These are phyloP conservation scores for Esox lucius DNA, from an alignment of 2,797 vertebrate species.

Conservation along the genomic window DNA sequence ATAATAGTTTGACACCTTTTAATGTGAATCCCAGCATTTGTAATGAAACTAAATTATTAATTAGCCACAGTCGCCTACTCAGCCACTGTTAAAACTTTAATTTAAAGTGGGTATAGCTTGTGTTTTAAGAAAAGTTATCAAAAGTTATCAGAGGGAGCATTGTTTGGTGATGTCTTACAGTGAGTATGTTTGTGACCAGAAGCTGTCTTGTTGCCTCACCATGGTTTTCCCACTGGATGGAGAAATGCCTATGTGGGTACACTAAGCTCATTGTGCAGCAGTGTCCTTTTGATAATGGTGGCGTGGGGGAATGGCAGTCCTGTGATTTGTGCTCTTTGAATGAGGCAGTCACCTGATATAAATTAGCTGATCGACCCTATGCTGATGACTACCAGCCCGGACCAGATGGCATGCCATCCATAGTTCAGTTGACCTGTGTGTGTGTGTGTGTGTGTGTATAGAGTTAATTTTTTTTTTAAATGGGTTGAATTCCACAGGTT, in stretches of 20 bases:
- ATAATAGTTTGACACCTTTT: too few species aligned
- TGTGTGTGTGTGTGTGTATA: slow-evolving; percentile 25
- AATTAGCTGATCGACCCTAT: neutral
- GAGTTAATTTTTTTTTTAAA: slow-evolving; percentile 56
- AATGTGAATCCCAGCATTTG: too few species aligned
- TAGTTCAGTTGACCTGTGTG: neutral
- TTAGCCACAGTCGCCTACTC: too few species aligned
- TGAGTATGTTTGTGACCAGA: slow-evolving; percentile 34
- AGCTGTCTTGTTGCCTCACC: slow-evolving; percentile 58
- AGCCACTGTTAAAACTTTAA: too few species aligned
- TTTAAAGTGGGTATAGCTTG: too few species aligned
- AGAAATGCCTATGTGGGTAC: slow-evolving; percentile 50
- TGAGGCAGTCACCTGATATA: neutral
- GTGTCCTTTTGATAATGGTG: slow-evolving; percentile 5
- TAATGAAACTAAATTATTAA: too few species aligned
- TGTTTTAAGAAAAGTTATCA: too few species aligned
- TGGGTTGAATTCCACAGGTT: slow-evolving; percentile 65
- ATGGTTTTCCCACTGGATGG: slow-evolving; percentile 39
- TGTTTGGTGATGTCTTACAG: slow-evolving; percentile 40
- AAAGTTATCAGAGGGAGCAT: too few species aligned
- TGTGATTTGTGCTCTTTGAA: neutral
- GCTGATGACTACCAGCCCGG: neutral
- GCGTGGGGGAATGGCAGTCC: neutral
- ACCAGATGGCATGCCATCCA: neutral
- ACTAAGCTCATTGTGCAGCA: slow-evolving; percentile 27